Conservation (phyloP, 2,113 vertebrate species). For the Guaruba guarouba region DNA sequence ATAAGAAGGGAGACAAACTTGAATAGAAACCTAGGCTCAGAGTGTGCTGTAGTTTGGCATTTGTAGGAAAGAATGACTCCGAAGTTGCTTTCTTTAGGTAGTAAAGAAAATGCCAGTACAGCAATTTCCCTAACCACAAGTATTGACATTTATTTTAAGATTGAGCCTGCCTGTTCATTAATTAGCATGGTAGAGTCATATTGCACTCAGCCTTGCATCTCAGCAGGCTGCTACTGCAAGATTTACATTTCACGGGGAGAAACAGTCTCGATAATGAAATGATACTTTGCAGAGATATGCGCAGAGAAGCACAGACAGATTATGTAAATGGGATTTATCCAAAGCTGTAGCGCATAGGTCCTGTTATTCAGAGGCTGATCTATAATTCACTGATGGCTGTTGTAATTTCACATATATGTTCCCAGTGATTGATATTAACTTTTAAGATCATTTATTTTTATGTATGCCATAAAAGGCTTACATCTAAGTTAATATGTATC, state of each 20-base stretch:
- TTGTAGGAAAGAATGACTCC: background rate
- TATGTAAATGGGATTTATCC: conserved; percentile 36
- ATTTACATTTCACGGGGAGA: conserved; percentile 52
- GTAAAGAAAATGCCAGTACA: background rate
- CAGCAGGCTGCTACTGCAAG: background rate
- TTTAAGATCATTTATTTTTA: conserved; percentile 48
- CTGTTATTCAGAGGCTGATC: background rate
- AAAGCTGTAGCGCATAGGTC: background rate
- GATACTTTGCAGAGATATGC: conserved; percentile 32
- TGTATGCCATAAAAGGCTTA: conserved; percentile 41
- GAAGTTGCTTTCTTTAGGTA: conserved; percentile 2
- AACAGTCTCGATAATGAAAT: conserved; percentile 25
- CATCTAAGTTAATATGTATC: conserved; percentile 16
- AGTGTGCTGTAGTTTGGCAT: background rate
- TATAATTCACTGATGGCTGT: background rate
- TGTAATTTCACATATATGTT: background rate
- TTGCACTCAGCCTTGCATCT: background rate
- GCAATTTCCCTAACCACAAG: conserved; percentile 19
- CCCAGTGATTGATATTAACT: background rate
- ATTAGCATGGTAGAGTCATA: background rate
- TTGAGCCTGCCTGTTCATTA: conserved; percentile 14
- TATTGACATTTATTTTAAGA: conserved; percentile 5
- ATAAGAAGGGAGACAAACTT: background rate
- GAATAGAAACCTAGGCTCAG: background rate
- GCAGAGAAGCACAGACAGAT: background rate